Evolutionary conservation across 1,140 invertebrate genomes (phyloP).

Genomic region (Drosophila virilis): DNA sequence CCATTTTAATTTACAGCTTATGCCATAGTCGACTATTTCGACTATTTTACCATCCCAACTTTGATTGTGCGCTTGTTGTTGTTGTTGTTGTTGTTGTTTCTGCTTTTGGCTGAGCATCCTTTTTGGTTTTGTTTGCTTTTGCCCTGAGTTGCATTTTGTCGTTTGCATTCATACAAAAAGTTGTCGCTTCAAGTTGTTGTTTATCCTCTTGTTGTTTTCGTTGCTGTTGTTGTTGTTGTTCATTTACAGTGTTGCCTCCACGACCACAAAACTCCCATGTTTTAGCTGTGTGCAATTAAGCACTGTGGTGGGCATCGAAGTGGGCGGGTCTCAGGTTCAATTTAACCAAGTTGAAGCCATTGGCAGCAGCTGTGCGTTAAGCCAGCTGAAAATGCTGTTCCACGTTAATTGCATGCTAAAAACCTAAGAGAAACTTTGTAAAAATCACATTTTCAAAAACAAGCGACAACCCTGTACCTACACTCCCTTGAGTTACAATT

Average conservation of each 20-base stretch:
- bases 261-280: not conserved
- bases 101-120: conserved; percentile 19
- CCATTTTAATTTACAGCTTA: not conserved
- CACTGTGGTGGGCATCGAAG: not conserved
- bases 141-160: conserved; percentile 12
- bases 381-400: not conserved
- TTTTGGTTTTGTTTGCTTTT: conserved; percentile 25
- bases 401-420: conserved; percentile 43
- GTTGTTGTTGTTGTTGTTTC: conserved; percentile 9
- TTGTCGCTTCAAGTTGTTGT: conserved; percentile 33
- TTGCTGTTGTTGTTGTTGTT: conserved; percentile 19
- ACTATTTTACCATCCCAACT: not conserved
- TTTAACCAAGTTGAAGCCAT: not conserved
- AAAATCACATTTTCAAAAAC: not conserved
- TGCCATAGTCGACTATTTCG: not conserved
- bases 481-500: not conserved
- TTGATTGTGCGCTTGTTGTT: conserved; percentile 2
- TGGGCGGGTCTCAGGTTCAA: not conserved
- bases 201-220: conserved; percentile 24
- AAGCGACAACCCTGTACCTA: conserved; percentile 5
- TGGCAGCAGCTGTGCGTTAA: conserved; percentile 10
- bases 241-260: conserved; percentile 18
- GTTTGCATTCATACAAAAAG: conserved; percentile 27
- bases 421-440: conserved; percentile 1
- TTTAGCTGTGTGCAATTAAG: conserved; percentile 14